Conservation (phyloP, 2,888 invertebrate species). For the Idaea dimidiata region DNA sequence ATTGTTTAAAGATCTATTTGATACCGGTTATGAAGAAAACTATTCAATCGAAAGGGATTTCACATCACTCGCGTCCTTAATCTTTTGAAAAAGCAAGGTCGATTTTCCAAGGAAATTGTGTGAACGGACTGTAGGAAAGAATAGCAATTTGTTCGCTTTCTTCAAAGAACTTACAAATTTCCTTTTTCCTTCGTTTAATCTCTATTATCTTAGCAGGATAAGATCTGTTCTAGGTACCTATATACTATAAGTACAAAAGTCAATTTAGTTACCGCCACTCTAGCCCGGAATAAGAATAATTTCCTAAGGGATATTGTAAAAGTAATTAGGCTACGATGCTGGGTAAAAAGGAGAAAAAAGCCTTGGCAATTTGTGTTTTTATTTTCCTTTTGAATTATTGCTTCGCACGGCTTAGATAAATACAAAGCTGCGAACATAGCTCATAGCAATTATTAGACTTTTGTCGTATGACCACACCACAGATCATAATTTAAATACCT, state of each 20-base stretch:
- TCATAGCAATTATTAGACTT: too few relatives aligned
- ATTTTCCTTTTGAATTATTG: too few relatives aligned
- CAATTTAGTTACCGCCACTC: conserved; percentile 1
- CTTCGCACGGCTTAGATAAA: too few relatives aligned
- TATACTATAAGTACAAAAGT: background rate
- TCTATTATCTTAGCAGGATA: background rate
- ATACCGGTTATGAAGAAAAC: too few relatives aligned
- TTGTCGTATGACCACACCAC: too few relatives aligned
- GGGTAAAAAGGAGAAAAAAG: background rate
- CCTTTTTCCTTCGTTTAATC: background rate
- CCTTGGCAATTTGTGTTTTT: background rate
- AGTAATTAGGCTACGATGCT: background rate
- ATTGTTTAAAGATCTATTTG: too few relatives aligned
- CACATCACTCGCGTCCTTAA: too few relatives aligned
- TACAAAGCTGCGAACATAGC: too few relatives aligned
- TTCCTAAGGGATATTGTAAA: background rate
- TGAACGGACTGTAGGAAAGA: background rate
- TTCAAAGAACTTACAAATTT: background rate
- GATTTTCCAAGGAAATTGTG: background rate
- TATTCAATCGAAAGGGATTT: too few relatives aligned
- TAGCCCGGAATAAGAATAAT: background rate
- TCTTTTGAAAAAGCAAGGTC: background rate
- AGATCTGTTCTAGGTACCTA: too few relatives aligned
- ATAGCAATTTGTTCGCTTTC: background rate
- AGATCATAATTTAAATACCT: too few relatives aligned